Conservation (phyloP, 2,888 invertebrate species). For the Troilus luridus region DNA sequence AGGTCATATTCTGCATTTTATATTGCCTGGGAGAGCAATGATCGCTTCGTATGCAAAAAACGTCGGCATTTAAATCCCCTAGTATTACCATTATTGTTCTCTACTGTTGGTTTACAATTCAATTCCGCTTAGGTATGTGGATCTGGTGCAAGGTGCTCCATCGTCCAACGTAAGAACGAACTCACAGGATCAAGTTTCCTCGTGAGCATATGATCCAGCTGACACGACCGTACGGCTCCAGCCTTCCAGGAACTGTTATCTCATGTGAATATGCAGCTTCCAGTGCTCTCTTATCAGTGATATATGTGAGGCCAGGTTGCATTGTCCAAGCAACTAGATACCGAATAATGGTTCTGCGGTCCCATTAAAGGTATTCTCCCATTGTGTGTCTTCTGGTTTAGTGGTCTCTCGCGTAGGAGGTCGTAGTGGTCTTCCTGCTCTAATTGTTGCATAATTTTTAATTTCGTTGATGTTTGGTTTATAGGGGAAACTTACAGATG, state of each 20-base stretch:
- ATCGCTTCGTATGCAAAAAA: not conserved
- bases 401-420: not conserved
- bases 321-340: slow-evolving; percentile 42
- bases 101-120: not conserved
- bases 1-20: not conserved
- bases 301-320: slow-evolving; percentile 52
- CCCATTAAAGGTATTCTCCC: slow-evolving; percentile 28
- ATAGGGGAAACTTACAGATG: too few relatives aligned
- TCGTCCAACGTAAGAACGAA: too few relatives aligned
- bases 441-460: not conserved
- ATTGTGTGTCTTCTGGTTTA: not conserved
- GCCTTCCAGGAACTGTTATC: slow-evolving; percentile 31
- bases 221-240: not conserved
- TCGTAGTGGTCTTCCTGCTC: not conserved
- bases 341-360: slow-evolving; percentile 13
- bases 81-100: not conserved
- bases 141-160: not conserved
- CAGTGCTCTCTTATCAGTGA: slow-evolving; percentile 19
- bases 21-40: not conserved
- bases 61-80: not conserved
- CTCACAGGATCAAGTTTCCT: too few relatives aligned
- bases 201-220: not conserved
- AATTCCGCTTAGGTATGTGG: not conserved
- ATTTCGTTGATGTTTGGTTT: not conserved
- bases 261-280: slow-evolving; percentile 51